Conservation (phyloP, 1,140 invertebrate species). For the Caenorhabditis remanei region DNA sequence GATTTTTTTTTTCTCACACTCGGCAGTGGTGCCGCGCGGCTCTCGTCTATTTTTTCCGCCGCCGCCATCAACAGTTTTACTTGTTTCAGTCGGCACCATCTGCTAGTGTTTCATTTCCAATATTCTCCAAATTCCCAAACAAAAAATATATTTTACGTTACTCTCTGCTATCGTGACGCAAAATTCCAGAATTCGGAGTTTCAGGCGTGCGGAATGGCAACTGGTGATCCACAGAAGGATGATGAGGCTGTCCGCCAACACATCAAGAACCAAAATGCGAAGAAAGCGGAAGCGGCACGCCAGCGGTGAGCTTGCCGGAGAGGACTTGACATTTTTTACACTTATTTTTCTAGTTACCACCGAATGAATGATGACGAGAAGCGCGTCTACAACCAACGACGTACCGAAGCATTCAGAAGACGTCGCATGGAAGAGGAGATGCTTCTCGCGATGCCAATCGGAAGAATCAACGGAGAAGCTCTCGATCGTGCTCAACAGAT, state of each 20-base stretch:
- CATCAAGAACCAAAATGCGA: slow-evolving; percentile 66
- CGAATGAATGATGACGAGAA: slow-evolving; percentile 68
- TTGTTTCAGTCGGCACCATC: no score
- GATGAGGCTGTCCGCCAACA: slow-evolving; percentile 62
- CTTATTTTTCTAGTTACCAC: slow-evolving; percentile 61
- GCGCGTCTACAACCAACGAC: slow-evolving; percentile 64
- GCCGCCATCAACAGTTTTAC: no score
- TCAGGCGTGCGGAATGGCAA: slow-evolving; percentile 58
- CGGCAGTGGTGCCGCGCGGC: no score
- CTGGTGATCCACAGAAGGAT: slow-evolving; percentile 66
- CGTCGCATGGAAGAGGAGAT: slow-evolving; percentile 63
- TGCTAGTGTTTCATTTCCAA: no score
- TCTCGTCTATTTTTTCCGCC: no score
- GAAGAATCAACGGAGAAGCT: slow-evolving; percentile 67
- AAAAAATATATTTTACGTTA: background rate
- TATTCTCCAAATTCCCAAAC: no score
- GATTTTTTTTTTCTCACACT: no score
- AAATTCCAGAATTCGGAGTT: slow-evolving; percentile 55
- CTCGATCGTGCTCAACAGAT: slow-evolving; percentile 67
- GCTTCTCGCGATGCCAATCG: slow-evolving; percentile 68
- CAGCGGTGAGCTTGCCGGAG: slow-evolving; percentile 39
- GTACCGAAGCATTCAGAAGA: slow-evolving; percentile 65
- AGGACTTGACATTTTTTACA: background rate
- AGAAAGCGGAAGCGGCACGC: slow-evolving; percentile 67
- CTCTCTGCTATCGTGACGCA: background rate